Conservation (phyloP, 2,888 invertebrate genomes). For the Eudemis profundana region DNA sequence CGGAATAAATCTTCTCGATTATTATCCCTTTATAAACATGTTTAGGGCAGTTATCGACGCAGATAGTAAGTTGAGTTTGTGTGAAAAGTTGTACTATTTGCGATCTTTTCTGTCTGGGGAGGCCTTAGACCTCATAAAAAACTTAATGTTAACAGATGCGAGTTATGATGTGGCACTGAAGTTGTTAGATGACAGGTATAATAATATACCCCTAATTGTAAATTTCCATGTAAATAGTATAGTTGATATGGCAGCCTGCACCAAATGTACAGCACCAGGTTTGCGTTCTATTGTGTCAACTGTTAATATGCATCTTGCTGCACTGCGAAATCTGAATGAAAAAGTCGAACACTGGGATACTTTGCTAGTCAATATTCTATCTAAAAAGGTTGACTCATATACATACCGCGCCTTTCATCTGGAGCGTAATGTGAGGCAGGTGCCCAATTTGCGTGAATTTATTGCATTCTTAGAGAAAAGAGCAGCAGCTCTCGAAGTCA, state of each 20-base stretch:
- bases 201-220: too few species aligned
- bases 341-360: background rate
- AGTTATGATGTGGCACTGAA: too few species aligned
- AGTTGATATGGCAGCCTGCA: background rate
- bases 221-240: too few species aligned
- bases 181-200: too few species aligned
- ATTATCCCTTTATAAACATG: too few species aligned
- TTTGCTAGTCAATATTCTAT: background rate
- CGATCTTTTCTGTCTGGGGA: too few species aligned
- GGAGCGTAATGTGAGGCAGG: background rate
- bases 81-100: too few species aligned
- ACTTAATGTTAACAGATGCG: too few species aligned
- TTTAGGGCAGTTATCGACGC: too few species aligned
- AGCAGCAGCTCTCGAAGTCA: background rate
- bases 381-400: background rate
- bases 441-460: background rate
- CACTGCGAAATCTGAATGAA: background rate
- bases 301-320: background rate
- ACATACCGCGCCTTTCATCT: background rate
- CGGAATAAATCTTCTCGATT: too few species aligned
- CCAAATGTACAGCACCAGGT: background rate
- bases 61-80: too few species aligned
- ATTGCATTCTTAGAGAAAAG: background rate
- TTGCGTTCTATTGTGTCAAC: background rate
- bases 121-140: too few species aligned